A percentile compares a stretch with the other conserved stretches of the same genome.
Evolutionary conservation across 2,888 invertebrate genomes (phyloP).

Genomic region (Mythimna lalbum): DNA sequence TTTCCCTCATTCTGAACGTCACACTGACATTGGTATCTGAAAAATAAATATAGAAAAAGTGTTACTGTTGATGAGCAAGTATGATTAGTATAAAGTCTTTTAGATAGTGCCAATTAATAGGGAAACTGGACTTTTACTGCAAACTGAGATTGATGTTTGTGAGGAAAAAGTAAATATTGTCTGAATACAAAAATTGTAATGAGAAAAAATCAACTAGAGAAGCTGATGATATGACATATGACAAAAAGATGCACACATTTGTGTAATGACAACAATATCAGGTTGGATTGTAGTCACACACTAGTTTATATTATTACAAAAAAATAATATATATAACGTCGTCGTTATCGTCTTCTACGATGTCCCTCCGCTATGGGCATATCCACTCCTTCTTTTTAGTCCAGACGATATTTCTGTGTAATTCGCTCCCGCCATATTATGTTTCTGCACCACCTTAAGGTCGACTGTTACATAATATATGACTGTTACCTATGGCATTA

Average conservation of each 20-base stretch:
- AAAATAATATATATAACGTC: no score
- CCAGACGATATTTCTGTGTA: no score
- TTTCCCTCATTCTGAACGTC: conserved; percentile 59
- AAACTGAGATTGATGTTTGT: background rate
- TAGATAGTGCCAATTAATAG: background rate
- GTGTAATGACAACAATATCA: no score
- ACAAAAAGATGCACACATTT: background rate
- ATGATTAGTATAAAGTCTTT: background rate
- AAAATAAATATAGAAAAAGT: conserved; percentile 44
- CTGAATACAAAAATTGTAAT: background rate
- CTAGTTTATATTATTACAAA: no score
- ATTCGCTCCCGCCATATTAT: no score
- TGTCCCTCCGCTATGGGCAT: no score
- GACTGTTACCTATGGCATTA: no score
- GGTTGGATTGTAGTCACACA: no score
- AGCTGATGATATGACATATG: background rate
- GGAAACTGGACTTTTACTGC: background rate
- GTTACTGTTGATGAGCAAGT: background rate
- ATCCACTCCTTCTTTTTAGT: no score
- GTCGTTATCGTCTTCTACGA: no score
- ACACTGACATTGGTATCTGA: conserved; percentile 70
- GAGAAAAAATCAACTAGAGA: background rate
- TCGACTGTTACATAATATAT: no score
- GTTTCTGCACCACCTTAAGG: no score
- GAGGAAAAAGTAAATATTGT: background rate